phyloP scores from a whole-genome alignment of 37 sponge, comb jelly and placozoan genomes.

The Diacarnus erythraeanus region DNA sequence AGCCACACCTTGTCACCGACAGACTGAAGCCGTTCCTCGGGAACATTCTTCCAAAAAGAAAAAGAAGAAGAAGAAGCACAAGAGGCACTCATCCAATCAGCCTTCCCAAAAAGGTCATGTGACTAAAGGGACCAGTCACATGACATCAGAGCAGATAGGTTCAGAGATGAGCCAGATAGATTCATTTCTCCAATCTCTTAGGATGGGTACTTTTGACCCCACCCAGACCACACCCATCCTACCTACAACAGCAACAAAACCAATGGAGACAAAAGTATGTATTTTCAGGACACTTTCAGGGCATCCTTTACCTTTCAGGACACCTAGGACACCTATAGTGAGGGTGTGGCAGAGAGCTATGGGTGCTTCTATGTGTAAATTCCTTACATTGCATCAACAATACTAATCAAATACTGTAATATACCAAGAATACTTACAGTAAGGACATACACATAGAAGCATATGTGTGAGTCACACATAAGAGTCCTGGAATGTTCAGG shows the following conservation, averaged over 20 bases:
- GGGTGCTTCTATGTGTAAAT: not conserved
- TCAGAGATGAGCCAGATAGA: conserved; percentile 41
- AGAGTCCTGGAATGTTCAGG: too few species aligned
- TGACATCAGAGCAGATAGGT: conserved; percentile 11
- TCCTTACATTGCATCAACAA: too few species aligned
- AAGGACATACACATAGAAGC: too few species aligned
- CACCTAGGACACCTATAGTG: too few species aligned
- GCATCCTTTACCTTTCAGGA: not conserved
- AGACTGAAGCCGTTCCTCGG: not conserved
- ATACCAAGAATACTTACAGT: too few species aligned
- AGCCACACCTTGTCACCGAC: not conserved
- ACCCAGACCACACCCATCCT: not conserved
- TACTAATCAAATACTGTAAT: too few species aligned
- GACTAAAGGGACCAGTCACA: conserved; percentile 5
- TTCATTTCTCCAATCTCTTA: conserved; percentile 17
- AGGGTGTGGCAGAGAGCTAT: too few species aligned
- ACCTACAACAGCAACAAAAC: not conserved
- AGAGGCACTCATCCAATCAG: not conserved
- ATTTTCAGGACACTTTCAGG: not conserved
- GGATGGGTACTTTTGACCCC: conserved; percentile 6
- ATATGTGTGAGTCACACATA: too few species aligned
- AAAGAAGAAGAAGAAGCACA: conserved; percentile 5
- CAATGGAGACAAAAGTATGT: not conserved
- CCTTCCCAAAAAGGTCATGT: not conserved
- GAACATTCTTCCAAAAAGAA: not conserved